A percentile compares a stretch with the other conserved stretches of the same genome.
phyloP scores from a whole-genome alignment of 92 coral and sea anemone species.

The Paramuricea clavata region DNA sequence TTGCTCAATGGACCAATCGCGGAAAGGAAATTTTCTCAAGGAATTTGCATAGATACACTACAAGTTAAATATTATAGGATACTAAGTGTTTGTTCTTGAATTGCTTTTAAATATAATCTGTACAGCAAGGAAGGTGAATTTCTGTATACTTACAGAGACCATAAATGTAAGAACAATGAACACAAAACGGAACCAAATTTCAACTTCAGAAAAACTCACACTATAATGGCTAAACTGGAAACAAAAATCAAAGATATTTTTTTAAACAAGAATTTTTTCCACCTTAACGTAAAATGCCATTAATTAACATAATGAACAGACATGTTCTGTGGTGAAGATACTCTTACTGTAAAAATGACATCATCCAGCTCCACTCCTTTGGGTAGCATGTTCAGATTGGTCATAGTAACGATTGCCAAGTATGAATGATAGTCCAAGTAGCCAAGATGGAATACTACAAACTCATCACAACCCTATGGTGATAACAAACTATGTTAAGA shows the following conservation, averaged over 20 bases:
- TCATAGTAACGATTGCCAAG: constrained; percentile 74
- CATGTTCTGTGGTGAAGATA: no score
- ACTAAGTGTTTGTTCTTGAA: not conserved
- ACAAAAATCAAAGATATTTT: not conserved
- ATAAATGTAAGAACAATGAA: constrained; percentile 94
- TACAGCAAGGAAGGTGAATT: not conserved
- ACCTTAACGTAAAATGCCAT: no score
- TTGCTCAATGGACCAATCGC: constrained; percentile 99
- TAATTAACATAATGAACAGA: no score
- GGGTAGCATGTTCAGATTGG: constrained; percentile 67
- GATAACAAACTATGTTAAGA: no score
- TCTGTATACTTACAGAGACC: constrained; percentile 81
- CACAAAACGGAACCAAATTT: constrained; percentile 99
- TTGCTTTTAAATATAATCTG: not conserved
- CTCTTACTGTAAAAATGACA: constrained; percentile 83
- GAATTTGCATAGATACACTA: constrained; percentile 98
- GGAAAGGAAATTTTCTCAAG: constrained; percentile 86
- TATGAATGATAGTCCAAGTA: constrained; percentile 94
- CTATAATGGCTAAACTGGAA: constrained; percentile 90
- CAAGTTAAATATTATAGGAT: not conserved
- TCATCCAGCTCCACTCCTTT: constrained; percentile 76
- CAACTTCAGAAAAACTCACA: constrained; percentile 90
- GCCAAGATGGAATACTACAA: constrained; percentile 93
- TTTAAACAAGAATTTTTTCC: no score
- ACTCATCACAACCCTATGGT: constrained; percentile 78